Percentiles rank a stretch among this genome's conserved stretches.
Conservation (phyloP, 2,888 invertebrate genomes). For the Sphaerophoria rueppellii region DNA sequence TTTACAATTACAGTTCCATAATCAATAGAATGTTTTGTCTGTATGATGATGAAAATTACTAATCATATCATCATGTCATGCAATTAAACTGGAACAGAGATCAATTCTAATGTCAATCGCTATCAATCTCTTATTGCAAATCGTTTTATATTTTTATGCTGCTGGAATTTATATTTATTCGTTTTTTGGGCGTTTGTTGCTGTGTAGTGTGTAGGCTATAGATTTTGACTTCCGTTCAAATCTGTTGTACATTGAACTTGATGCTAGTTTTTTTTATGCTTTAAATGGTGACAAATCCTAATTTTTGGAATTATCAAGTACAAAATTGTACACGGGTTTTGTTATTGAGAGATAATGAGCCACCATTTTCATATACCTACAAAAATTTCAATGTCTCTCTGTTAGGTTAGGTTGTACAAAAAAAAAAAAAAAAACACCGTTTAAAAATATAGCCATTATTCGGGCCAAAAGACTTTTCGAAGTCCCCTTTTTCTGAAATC, state of each 20-base stretch:
- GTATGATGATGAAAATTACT: slow-evolving; percentile 50
- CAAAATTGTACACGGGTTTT: background rate
- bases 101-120: slow-evolving; percentile 63
- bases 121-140: slow-evolving; percentile 67
- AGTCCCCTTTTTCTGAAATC: background rate
- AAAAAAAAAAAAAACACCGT: no score
- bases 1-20: background rate
- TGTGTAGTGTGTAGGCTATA: slow-evolving; percentile 2
- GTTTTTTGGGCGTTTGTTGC: slow-evolving; percentile 26
- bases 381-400: no score
- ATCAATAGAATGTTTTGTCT: slow-evolving; percentile 1
- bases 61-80: slow-evolving; percentile 55
- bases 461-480: no score
- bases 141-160: slow-evolving; percentile 38
- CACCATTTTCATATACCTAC: no score
- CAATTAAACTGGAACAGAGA: slow-evolving; percentile 71
- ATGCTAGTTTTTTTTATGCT: slow-evolving; percentile 16
- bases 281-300: slow-evolving; percentile 38
- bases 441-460: no score
- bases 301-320: slow-evolving; percentile 1
- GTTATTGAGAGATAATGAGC: background rate
- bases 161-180: slow-evolving; percentile 19
- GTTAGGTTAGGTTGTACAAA: no score
- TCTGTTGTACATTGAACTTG: slow-evolving; percentile 55
- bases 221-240: slow-evolving; percentile 47